phyloP scores from a whole-genome alignment of 2,113 vertebrate species.

The Sminthopsis crassicaudata region DNA sequence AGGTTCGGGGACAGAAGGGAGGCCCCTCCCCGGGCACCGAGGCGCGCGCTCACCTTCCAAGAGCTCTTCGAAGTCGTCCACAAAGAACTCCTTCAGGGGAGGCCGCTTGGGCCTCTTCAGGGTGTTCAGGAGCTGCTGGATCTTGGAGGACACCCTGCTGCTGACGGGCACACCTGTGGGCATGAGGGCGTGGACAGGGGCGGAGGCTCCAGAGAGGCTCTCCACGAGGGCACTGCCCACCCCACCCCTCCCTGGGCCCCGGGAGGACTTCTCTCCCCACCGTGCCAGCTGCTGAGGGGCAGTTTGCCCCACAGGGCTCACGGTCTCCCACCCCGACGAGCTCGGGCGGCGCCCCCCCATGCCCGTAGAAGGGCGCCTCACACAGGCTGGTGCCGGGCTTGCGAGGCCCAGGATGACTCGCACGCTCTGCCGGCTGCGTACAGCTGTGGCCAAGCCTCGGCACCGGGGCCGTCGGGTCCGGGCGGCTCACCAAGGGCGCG shows the following conservation, averaged over 20 bases:
- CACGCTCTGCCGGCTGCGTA: too few relatives aligned
- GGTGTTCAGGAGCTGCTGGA: conserved; percentile 97
- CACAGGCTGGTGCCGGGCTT: background rate
- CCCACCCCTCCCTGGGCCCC: background rate
- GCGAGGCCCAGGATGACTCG: too few relatives aligned
- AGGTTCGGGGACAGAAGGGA: too few relatives aligned
- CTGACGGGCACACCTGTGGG: conserved; percentile 93
- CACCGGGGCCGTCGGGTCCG: too few relatives aligned
- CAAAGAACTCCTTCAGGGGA: conserved; percentile 95
- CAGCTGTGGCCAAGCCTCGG: too few relatives aligned
- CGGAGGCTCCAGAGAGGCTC: background rate
- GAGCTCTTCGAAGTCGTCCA: conserved; percentile 96
- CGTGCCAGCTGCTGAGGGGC: too few relatives aligned
- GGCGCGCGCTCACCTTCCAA: conserved; percentile 91
- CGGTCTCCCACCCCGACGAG: too few relatives aligned
- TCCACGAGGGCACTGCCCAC: background rate
- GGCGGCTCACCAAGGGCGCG: too few relatives aligned
- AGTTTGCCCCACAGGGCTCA: background rate
- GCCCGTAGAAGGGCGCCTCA: background rate
- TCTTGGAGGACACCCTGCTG: conserved; percentile 98
- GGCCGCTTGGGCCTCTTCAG: conserved; percentile 97
- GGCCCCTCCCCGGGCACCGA: too few relatives aligned
- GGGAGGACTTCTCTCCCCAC: too few relatives aligned
- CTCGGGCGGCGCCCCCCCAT: too few relatives aligned
- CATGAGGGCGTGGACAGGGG: background rate